phyloP scores from a whole-genome alignment of 2,888 invertebrate genomes.

The Meta bourneti region DNA sequence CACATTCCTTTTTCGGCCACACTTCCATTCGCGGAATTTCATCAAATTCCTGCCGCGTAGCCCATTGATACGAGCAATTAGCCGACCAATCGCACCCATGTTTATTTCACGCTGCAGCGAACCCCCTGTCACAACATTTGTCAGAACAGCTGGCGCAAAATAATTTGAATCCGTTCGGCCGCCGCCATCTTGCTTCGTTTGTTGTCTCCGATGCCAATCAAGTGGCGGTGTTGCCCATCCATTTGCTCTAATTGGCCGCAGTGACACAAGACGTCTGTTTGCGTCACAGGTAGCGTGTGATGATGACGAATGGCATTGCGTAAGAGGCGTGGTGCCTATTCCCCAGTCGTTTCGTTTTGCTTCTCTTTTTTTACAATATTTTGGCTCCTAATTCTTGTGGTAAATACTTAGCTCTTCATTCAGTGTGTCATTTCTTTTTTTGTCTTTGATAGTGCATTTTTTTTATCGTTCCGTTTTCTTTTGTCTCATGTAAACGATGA shows the following conservation, averaged over 20 bases:
- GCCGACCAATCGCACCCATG: background rate
- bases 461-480: background rate
- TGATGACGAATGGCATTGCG: conserved; percentile 76
- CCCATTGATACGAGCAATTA: conserved; percentile 1
- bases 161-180: conserved; percentile 65
- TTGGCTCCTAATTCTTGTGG: background rate
- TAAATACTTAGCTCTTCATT: background rate
- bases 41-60: no score
- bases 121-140: background rate
- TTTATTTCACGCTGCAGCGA: conserved; percentile 13
- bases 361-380: conserved; percentile 10
- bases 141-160: conserved; percentile 47
- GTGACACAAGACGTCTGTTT: conserved; percentile 75
- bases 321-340: conserved; percentile 57
- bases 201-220: conserved; percentile 70
- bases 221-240: conserved; percentile 68
- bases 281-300: conserved; percentile 76
- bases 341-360: conserved; percentile 29
- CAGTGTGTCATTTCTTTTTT: background rate
- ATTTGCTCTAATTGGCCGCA: conserved; percentile 76
- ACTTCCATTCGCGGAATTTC: no score
- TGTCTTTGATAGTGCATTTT: background rate
- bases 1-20: no score
- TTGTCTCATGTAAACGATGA: background rate
- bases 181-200: conserved; percentile 62